Evolutionary conservation across 2,888 invertebrate genomes (phyloP), one percentile per base, ranked within the genome.

Genomic region (Pristionchus arcanus): DNA sequence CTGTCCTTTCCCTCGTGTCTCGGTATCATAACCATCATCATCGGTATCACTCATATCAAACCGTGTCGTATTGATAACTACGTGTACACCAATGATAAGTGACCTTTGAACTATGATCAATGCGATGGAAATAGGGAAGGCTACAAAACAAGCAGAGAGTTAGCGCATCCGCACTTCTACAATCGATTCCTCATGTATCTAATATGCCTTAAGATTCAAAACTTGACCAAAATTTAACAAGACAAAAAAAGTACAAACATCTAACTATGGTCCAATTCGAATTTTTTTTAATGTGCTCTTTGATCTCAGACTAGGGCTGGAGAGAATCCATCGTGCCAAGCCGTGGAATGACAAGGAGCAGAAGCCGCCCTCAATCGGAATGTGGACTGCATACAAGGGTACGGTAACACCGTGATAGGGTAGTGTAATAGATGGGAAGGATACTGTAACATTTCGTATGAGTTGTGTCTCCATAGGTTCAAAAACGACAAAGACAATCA

Each of bases 381-480:
- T 92, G 83, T 91, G 91, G 63, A 94, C 94, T 19, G 88, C 91
- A 74, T 94, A 94, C 81, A 90, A 93, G 88, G 94, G 93, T 92
- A 89, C n/a, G 13, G 34, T 37, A 34, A 34, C 71, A n/a, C 28
- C 15, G 68, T 49, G 7, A 49, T 49, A 37, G 11, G 15, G 11
- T 68, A 68, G 15, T n/a, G 68, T 68, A 68, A n/a, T 68, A 4
- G 68, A n/a, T 9, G 19, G 13, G 5, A 68, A 34, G 71, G 71
- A 71, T 71, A 71, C 71, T 34, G 71, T 71, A 34, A 71, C 16
- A n/a, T 16, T 19, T 19, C 31, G 7, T 4, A 37, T 13, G 49
- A 81, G 81, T 5, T 42, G 11, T 81, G 13, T 16, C 15, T 9
- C n/a, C 3, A 7, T 13, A 13, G 11, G 16, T 37, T 21, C 15